Base-by-base conservation (phyloP, 2,797 vertebrate species). In the Pyrocephalus nanus region DNA sequence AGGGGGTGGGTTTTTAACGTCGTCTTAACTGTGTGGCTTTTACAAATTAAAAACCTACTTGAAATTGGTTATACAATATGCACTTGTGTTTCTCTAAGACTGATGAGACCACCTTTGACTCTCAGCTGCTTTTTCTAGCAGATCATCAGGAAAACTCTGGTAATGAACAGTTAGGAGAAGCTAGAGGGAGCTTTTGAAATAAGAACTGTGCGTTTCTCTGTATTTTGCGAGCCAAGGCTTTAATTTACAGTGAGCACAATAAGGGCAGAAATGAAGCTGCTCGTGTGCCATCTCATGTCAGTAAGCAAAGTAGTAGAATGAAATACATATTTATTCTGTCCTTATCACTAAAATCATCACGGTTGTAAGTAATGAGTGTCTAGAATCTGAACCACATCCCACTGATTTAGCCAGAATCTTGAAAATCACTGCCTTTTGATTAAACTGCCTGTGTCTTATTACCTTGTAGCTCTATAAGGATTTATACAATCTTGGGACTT, bases 21-120 rank as follows among this genome's bases (percentile, higher is more conserved):
- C 34, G 36, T 92, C 80, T 93, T 90, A 78, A 95, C 95, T 95
- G 93, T 96, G 93, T 94, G 96, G 96, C 96, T 97, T 97, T 97
- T 96, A 91, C 96, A 97, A 96, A 97, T 97, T 94, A 96, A 94
- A 97, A 97, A 96, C 91, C 94, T 91, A 83, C 96, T 97, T 91
- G 90, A 91, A 95, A 95, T 80, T 88, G 91, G 94, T 96, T 96
- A 74, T 95, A 96, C 96, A 97, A 96, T 96, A 88, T 86, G 53
- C 0, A 71, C 94, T 76, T 96, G 95, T 97, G 84, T 96, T 97
- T 96, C 93, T 90, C 79, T 85, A 82, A 91, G 95, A 93, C 94
- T 92, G 91, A 96, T 96, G 96, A 93, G 96, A 95, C 95, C 96
- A 97, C 95, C 97, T 97, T 96, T 97, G 96, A 97, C 94, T 96